These are phyloP conservation scores for Cerastis rubricosa DNA, from an alignment of 2,888 invertebrate species.

Conservation along the genomic window DNA sequence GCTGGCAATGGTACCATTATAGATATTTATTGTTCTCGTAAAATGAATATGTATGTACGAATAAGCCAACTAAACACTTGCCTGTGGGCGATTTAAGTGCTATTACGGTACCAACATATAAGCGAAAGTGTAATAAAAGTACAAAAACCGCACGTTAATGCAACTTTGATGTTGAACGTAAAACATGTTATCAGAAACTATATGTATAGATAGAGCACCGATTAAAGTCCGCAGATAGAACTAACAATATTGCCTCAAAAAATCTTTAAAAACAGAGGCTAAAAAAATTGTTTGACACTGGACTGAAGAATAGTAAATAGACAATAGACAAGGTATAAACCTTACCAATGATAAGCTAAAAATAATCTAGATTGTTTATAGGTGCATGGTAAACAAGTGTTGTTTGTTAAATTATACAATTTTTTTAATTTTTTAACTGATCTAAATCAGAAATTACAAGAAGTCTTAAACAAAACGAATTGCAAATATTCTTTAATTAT, in stretches of 20 bases:
- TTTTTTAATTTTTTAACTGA: conserved; percentile 3
- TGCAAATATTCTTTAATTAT: conserved; percentile 18
- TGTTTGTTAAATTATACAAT: not conserved
- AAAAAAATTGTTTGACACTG: not conserved
- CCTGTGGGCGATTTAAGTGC: conserved; percentile 2
- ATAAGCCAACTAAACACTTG: conserved; percentile 13
- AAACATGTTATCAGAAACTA: too few species aligned
- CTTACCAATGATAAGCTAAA: not conserved
- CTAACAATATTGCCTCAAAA: not conserved
- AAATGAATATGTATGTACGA: conserved; percentile 32
- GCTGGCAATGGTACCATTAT: conserved; percentile 29
- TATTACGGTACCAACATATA: not conserved
- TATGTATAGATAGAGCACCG: not conserved
- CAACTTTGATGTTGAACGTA: not conserved
- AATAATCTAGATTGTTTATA: not conserved
- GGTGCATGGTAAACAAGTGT: not conserved
- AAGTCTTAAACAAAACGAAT: conserved; percentile 23
- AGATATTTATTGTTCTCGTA: conserved; percentile 45
- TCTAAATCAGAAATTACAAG: conserved; percentile 23
- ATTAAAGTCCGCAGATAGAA: not conserved
- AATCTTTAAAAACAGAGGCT: not conserved
- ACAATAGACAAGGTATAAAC: too few species aligned
- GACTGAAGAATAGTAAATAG: not conserved
- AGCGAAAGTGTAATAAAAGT: conserved; percentile 19
- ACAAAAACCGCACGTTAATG: not conserved